Evolutionary conservation across 1,140 invertebrate species (phyloP).

Genomic region (Prorops nasuta): DNA sequence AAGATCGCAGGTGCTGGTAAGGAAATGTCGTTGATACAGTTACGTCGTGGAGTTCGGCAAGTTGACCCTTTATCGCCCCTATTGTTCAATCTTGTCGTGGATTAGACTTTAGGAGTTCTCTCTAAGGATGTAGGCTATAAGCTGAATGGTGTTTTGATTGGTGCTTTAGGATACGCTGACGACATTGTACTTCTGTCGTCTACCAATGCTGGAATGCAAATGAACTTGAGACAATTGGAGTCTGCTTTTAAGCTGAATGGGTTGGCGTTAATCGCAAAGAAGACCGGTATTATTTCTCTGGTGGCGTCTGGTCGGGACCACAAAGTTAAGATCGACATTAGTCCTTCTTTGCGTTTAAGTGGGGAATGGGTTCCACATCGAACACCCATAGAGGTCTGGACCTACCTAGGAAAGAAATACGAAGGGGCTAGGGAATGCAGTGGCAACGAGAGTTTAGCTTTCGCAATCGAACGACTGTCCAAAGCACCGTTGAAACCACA

Average conservation of each 20-base stretch:
- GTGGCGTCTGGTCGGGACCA: neutral
- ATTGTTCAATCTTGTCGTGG: constrained; percentile 39
- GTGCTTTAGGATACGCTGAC: constrained; percentile 32
- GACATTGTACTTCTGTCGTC: constrained; percentile 27
- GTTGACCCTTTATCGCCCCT: constrained; percentile 39
- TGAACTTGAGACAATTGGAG: neutral
- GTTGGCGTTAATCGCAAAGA: constrained; percentile 2
- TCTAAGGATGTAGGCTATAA: constrained; percentile 1
- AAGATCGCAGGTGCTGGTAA: neutral
- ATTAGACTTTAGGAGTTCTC: constrained; percentile 22
- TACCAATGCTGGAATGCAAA: constrained; percentile 14
- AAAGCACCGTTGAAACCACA: constrained; percentile 19
- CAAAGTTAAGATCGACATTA: neutral
- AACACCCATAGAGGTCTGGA: constrained; percentile 3
- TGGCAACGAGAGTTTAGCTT: neutral
- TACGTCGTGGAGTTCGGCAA: constrained; percentile 36
- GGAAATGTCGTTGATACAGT: neutral
- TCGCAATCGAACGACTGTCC: neutral
- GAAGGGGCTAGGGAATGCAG: constrained; percentile 1
- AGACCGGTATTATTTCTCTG: constrained; percentile 6
- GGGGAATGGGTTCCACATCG: neutral
- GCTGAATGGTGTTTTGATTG: neutral
- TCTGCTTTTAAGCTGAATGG: constrained; percentile 4
- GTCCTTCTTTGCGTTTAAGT: neutral
- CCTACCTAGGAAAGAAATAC: neutral